Percentiles rank a stretch among this genome's conserved stretches.
These are phyloP conservation scores for Lepidocyrtoides sp. DNA, from an alignment of 2,888 invertebrate species.

Conservation along the genomic window DNA sequence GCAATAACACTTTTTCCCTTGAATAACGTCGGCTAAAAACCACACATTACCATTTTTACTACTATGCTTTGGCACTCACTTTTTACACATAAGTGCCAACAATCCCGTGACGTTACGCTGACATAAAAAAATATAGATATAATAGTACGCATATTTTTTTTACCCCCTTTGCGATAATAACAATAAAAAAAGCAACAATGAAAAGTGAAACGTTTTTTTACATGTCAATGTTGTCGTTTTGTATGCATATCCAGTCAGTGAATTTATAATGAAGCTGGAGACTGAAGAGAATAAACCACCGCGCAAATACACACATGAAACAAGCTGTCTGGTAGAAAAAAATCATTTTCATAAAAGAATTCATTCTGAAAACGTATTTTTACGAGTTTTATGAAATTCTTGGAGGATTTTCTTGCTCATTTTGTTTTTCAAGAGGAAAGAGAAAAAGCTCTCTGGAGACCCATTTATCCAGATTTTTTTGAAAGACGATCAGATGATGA, in stretches of 20 bases:
- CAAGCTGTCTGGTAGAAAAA: too few relatives aligned
- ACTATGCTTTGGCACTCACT: conserved; percentile 51
- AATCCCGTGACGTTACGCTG: conserved; percentile 31
- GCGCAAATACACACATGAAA: too few relatives aligned
- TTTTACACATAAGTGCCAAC: conserved; percentile 70
- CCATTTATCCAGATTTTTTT: conserved; percentile 33
- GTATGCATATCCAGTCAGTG: neutral
- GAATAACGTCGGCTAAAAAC: conserved; percentile 16
- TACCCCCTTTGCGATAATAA: conserved; percentile 15
- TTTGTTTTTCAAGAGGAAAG: neutral
- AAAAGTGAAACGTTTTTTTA: neutral
- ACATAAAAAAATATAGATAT: conserved; percentile 30
- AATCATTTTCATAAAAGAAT: too few relatives aligned
- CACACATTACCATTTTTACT: conserved; percentile 41
- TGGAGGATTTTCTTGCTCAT: conserved; percentile 17
- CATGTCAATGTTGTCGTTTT: neutral
- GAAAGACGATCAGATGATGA: neutral
- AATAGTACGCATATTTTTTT: neutral
- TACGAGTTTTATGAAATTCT: neutral
- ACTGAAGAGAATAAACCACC: too few relatives aligned
- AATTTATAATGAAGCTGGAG: neutral
- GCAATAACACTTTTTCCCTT: conserved; percentile 57
- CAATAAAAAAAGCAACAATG: neutral
- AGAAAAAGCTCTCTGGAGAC: conserved; percentile 6
- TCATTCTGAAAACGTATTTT: neutral